These are phyloP conservation scores for Darevskia nairensis DNA, from an alignment of 2,797 vertebrate genomes.

Conservation along the genomic window DNA sequence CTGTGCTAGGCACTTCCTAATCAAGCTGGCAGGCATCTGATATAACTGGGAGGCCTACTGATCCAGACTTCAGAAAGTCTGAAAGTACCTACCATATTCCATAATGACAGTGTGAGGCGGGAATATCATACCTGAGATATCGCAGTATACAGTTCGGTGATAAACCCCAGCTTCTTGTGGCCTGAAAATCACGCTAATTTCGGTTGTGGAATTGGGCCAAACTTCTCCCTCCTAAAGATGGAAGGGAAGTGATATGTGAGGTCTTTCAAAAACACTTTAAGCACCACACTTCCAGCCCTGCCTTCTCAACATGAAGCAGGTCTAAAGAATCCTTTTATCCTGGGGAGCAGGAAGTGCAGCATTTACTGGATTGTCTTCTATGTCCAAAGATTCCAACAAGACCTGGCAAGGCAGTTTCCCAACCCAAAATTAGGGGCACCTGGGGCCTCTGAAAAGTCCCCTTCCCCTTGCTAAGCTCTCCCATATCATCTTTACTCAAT, in stretches of 20 bases:
- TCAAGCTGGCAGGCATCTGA: background rate
- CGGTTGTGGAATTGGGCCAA: slow-evolving; percentile 81
- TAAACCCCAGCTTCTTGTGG: slow-evolving; percentile 83
- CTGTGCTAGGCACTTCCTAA: background rate
- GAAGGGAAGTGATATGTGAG: slow-evolving; percentile 41
- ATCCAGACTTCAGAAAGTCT: background rate
- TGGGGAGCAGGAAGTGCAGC: too few relatives aligned
- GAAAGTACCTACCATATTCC: background rate
- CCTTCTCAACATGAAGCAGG: background rate
- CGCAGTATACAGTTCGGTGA: slow-evolving; percentile 83
- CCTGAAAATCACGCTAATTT: slow-evolving; percentile 85
- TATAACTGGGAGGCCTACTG: background rate
- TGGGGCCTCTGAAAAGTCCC: too few relatives aligned
- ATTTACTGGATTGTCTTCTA: too few relatives aligned
- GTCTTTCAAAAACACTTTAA: background rate
- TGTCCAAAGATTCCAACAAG: too few relatives aligned
- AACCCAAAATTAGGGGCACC: too few relatives aligned
- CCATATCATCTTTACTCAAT: too few relatives aligned
- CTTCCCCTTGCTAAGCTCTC: too few relatives aligned
- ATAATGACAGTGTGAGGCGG: too few relatives aligned
- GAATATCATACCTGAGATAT: slow-evolving; percentile 83
- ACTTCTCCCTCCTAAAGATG: slow-evolving; percentile 85
- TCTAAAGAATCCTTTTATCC: too few relatives aligned
- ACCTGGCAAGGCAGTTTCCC: too few relatives aligned
- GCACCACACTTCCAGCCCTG: background rate